phyloP scores from a whole-genome alignment of 1,140 invertebrate genomes.

The Apis laboriosa region DNA sequence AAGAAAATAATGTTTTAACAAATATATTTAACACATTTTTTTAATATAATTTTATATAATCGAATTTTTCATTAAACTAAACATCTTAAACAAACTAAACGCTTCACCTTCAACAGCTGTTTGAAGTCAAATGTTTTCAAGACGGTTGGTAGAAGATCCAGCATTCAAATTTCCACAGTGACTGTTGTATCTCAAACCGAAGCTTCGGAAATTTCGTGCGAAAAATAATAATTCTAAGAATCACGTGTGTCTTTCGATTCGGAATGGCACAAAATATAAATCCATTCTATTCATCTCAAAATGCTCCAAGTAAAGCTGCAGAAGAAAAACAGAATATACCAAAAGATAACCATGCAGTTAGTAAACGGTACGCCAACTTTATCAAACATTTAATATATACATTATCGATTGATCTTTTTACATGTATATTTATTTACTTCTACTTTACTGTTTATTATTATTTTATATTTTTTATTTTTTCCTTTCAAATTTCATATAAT shows the following conservation, averaged over 20 bases:
- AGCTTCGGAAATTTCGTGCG: conserved; percentile 43
- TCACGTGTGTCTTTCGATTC: conserved; percentile 6
- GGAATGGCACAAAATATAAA: conserved; percentile 92
- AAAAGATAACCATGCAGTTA: conserved; percentile 92
- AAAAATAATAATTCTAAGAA: conserved; percentile 19
- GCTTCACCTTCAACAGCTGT: conserved; percentile 71
- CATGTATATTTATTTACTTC: background rate
- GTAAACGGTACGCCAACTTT: conserved; percentile 86
- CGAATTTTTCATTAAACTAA: background rate
- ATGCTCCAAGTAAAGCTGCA: conserved; percentile 86
- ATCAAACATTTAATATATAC: background rate
- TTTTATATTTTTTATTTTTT: background rate
- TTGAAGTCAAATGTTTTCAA: conserved; percentile 70
- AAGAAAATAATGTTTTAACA: background rate
- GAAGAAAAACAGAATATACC: conserved; percentile 86
- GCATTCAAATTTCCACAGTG: conserved; percentile 76
- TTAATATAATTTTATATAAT: background rate
- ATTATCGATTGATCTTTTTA: background rate
- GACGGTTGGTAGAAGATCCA: conserved; percentile 47
- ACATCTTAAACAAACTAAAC: background rate
- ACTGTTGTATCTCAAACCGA: conserved; percentile 67
- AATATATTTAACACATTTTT: background rate
- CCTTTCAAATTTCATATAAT: background rate
- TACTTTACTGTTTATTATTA: too few relatives aligned
- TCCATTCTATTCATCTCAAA: conserved; percentile 86